phyloP scores from a whole-genome alignment of 2,797 vertebrate genomes.

The Distichodus sexfasciatus region DNA sequence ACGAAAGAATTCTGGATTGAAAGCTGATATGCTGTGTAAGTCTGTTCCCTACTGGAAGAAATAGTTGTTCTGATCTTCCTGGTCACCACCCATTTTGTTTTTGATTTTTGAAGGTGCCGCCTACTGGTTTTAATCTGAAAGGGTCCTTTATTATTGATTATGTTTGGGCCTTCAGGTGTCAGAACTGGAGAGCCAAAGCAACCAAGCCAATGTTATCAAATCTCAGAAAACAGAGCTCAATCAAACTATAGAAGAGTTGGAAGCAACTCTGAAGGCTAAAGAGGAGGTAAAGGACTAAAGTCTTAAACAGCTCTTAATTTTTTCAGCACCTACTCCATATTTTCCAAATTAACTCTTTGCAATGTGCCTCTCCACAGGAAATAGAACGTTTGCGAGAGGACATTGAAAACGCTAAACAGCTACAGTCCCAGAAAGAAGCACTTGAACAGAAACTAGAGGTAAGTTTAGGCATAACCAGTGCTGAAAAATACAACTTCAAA shows the following conservation, averaged over 20 bases:
- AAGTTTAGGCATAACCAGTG: too few species aligned
- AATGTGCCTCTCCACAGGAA: constrained; percentile 76
- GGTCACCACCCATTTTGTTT: too few species aligned
- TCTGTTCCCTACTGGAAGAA: too few species aligned
- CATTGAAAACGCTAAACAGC: constrained; percentile 90
- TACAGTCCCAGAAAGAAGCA: constrained; percentile 93
- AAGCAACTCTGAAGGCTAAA: constrained; percentile 86
- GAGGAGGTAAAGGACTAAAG: constrained; percentile 80
- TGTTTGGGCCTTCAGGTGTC: constrained; percentile 81
- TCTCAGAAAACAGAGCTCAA: constrained; percentile 96
- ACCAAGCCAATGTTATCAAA: constrained; percentile 92
- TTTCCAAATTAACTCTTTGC: constrained; percentile 16
- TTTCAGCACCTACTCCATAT: constrained; percentile 43
- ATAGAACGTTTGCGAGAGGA: constrained; percentile 95
- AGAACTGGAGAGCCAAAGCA: constrained; percentile 95
- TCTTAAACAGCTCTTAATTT: background rate
- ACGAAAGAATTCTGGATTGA: too few species aligned
- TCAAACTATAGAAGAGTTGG: constrained; percentile 96
- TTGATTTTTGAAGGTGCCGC: too few species aligned
- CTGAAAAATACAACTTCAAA: too few species aligned
- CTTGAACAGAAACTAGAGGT: constrained; percentile 94
- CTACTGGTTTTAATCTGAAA: background rate
- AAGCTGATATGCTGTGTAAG: too few species aligned
- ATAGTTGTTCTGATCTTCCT: too few species aligned
- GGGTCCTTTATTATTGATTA: background rate